phyloP scores from a whole-genome alignment of 2,113 vertebrate genomes.

The Rhadina sibilatrix region DNA sequence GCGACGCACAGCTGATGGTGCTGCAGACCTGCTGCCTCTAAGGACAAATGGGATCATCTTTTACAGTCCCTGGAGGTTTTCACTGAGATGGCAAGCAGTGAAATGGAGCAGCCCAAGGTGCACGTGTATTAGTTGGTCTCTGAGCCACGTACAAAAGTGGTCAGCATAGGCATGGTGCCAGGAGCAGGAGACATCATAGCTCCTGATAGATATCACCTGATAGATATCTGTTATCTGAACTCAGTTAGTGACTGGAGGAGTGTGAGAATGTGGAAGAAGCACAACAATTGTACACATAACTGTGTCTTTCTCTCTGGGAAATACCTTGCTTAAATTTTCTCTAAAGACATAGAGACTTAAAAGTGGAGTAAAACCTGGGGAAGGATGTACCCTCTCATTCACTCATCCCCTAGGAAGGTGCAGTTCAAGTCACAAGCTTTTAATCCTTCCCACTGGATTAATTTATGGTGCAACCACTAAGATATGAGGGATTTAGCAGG shows the following conservation, averaged over 20 bases:
- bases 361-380: background rate
- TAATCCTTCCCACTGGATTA: background rate
- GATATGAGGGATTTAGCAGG: background rate
- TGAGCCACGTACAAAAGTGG: rapidly evolving
- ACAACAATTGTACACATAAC: background rate
- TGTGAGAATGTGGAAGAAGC: background rate
- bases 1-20: rapidly evolving
- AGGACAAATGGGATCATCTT: background rate
- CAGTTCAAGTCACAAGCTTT: background rate
- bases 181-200: background rate
- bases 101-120: background rate
- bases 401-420: background rate
- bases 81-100: background rate
- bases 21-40: background rate
- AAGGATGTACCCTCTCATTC: background rate
- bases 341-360: background rate
- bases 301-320: background rate
- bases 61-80: background rate
- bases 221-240: background rate
- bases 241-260: background rate
- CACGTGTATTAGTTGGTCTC: background rate
- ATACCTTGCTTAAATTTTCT: background rate
- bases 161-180: background rate
- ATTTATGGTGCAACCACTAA: background rate
- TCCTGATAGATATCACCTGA: background rate